These are phyloP conservation scores for Crotalus horridus DNA, from an alignment of 2,113 vertebrate species.

Conservation along the genomic window DNA sequence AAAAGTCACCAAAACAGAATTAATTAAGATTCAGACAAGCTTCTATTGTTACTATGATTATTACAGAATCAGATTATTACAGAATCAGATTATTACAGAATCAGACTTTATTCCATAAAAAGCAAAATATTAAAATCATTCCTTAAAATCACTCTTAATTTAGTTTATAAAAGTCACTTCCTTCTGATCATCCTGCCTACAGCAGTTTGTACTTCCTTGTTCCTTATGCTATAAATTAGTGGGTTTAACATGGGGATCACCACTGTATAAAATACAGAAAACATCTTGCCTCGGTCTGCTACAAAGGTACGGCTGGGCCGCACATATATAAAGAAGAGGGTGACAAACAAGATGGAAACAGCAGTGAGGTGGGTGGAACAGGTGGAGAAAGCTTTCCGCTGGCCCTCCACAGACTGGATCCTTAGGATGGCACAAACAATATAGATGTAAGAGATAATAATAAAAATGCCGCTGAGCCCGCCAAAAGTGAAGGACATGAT, in stretches of 20 bases:
- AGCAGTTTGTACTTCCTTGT: conserved; percentile 47
- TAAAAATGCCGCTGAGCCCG: background rate
- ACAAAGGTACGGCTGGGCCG: background rate
- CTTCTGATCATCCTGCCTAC: background rate
- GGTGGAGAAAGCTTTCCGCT: conserved; percentile 47
- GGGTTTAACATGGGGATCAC: conserved; percentile 53
- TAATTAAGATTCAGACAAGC: background rate
- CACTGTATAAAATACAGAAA: conserved; percentile 44
- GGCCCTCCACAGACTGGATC: conserved; percentile 11
- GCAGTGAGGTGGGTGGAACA: conserved; percentile 41
- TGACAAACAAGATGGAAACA: conserved; percentile 47
- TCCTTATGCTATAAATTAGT: conserved; percentile 52
- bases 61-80: background rate
- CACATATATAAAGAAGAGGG: conserved; percentile 42
- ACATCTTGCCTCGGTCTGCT: conserved; percentile 33
- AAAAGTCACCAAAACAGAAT: background rate
- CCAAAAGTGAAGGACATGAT: background rate
- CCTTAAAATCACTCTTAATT: background rate
- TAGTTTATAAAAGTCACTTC: background rate
- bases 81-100: background rate
- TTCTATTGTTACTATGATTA: background rate
- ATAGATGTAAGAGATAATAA: conserved; percentile 33
- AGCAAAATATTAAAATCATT: background rate
- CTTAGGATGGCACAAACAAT: conserved; percentile 24
- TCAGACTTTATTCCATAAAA: background rate